These are phyloP conservation scores for Drosophila trapezifrons DNA, from an alignment of 1,140 invertebrate species.

Conservation along the genomic window DNA sequence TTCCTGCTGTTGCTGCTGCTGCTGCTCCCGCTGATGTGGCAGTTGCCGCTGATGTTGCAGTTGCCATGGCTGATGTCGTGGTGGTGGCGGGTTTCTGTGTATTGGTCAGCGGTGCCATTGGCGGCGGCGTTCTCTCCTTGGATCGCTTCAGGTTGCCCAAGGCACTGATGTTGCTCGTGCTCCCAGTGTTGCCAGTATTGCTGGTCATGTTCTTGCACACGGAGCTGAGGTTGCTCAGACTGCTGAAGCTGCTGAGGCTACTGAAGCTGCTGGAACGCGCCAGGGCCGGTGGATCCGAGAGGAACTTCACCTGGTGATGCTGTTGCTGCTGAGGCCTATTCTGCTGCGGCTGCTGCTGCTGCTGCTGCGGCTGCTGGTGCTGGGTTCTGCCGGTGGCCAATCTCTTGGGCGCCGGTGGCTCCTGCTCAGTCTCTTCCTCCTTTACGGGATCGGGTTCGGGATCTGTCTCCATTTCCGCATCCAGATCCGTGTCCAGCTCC, in stretches of 20 bases:
- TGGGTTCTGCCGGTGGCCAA: constrained; percentile 49
- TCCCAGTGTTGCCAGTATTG: constrained; percentile 22
- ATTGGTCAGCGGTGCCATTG: constrained; percentile 35
- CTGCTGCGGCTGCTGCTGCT: constrained; percentile 43
- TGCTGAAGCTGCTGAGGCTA: constrained; percentile 63
- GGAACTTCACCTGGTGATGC: constrained; percentile 50
- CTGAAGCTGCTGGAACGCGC: constrained; percentile 69
- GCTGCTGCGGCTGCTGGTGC: constrained; percentile 42
- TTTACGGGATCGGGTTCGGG: neutral
- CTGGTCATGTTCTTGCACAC: constrained; percentile 57
- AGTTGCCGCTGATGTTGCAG: constrained; percentile 37
- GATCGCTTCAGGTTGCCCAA: constrained; percentile 1
- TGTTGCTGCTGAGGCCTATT: constrained; percentile 27
- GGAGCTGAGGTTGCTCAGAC: constrained; percentile 55
- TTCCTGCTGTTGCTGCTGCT: constrained; percentile 15
- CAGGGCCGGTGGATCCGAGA: constrained; percentile 66
- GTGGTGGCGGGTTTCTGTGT: constrained; percentile 40
- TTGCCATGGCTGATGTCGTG: constrained; percentile 30
- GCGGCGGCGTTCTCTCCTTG: constrained; percentile 52
- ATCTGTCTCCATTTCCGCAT: constrained; percentile 19
- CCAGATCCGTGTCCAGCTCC: constrained; percentile 35
- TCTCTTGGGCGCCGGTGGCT: constrained; percentile 61
- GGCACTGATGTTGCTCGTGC: constrained; percentile 13
- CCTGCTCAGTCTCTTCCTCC: constrained; percentile 38
- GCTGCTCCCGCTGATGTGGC: constrained; percentile 17